These are phyloP conservation scores for Amphipoea lucens DNA, from an alignment of 2,888 invertebrate species.

Conservation along the genomic window DNA sequence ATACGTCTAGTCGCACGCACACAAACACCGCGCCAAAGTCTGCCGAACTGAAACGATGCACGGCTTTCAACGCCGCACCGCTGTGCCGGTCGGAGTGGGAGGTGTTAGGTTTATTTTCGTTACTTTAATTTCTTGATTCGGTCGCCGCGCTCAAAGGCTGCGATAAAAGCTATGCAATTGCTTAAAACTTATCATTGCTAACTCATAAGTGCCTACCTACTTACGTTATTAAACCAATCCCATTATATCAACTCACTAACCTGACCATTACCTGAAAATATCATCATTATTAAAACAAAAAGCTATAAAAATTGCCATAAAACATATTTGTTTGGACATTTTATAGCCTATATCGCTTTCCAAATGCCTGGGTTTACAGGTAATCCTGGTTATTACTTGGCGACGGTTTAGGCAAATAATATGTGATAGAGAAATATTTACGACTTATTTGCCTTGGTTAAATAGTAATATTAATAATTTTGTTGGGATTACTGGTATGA, in stretches of 20 bases:
- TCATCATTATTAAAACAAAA: slow-evolving; percentile 29
- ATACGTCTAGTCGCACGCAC: too few relatives aligned
- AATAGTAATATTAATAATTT: slow-evolving; percentile 3
- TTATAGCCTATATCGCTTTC: slow-evolving; percentile 40
- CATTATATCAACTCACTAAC: not conserved
- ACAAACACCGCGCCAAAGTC: too few relatives aligned
- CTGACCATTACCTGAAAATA: slow-evolving; percentile 24
- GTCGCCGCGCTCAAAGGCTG: too few relatives aligned
- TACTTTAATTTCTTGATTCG: too few relatives aligned
- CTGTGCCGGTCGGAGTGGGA: too few relatives aligned
- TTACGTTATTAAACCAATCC: not conserved
- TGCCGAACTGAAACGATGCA: too few relatives aligned
- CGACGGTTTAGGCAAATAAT: slow-evolving; percentile 35
- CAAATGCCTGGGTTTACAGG: slow-evolving; percentile 39
- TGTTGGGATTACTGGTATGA: not conserved
- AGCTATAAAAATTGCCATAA: slow-evolving; percentile 50
- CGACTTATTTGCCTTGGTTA: slow-evolving; percentile 33
- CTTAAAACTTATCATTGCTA: too few relatives aligned
- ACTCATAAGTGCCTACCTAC: too few relatives aligned
- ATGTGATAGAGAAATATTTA: slow-evolving; percentile 40
- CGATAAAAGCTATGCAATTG: too few relatives aligned
- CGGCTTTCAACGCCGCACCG: too few relatives aligned
- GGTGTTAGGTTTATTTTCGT: too few relatives aligned
- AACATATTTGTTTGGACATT: slow-evolving; percentile 50
- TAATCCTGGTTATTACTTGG: slow-evolving; percentile 37